These are phyloP conservation scores for Orchestia grillus DNA, from an alignment of 1,140 invertebrate species.

Conservation along the genomic window DNA sequence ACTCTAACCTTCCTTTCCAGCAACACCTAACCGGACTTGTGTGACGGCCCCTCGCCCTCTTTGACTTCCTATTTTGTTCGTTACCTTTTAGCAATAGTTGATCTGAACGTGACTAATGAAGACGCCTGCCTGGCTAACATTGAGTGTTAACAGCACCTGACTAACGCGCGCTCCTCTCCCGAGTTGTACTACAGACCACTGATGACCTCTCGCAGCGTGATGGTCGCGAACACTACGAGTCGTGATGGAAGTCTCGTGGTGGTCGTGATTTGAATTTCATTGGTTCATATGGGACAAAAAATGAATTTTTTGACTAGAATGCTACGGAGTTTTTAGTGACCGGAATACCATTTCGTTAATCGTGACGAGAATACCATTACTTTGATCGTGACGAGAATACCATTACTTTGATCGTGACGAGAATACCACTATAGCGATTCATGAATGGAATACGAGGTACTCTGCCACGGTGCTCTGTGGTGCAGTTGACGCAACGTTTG, in stretches of 20 bases:
- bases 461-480: too few relatives aligned
- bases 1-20: background rate
- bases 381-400: too few relatives aligned
- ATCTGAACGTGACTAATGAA: background rate
- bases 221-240: background rate
- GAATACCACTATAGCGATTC: too few relatives aligned
- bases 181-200: background rate
- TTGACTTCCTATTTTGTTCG: background rate
- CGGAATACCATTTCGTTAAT: too few relatives aligned
- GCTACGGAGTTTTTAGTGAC: background rate
- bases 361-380: too few relatives aligned
- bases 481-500: too few relatives aligned
- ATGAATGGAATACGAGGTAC: too few relatives aligned
- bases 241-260: background rate
- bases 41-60: background rate
- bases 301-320: background rate
- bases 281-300: too few relatives aligned
- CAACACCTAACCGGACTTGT: background rate
- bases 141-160: background rate
- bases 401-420: too few relatives aligned
- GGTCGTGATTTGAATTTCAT: background rate
- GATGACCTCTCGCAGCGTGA: background rate
- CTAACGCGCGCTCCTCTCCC: background rate
- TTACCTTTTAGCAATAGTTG: background rate
- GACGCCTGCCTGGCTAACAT: background rate